Base-by-base conservation (phyloP, 2,113 vertebrate species). In the Halichoerus grypus region DNA sequence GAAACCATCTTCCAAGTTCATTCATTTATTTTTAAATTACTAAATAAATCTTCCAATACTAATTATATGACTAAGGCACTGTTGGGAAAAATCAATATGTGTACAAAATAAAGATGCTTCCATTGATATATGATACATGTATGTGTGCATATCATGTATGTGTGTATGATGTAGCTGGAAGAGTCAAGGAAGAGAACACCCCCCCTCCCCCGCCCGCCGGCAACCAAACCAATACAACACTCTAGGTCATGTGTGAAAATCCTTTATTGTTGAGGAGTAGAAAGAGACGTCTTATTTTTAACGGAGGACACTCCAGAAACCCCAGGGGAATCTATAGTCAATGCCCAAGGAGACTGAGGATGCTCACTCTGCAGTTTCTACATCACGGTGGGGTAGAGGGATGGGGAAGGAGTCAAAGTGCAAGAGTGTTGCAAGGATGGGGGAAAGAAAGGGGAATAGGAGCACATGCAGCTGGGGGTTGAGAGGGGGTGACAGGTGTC, bases 181-280 rank as follows among this genome's bases (percentile, higher is more conserved):
- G 69, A 72, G 39, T 87, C 69, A 71, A 80, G 33, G 76, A 59
- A 92, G 85, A 89, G 55, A 81, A 96, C 92, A 93, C 14, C 6
- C 46, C n/a, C 57, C 26, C 21, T 8, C 57, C 59, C 12, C 5
- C 57, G 0, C 46, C 18, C 3, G 1, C 28, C 36, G 53, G 12
- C 55, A 55, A 55, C 15, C 21, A 89, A 91, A n/a, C 22, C 88
- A 79, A 93, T 19, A 49, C 16, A 69, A 79, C 46, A 39, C 51
- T 97, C 46, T 89, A 42, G 21, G 19, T 74, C 90, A 81, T 84
- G 71, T 63, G 46, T 77, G 95, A 95, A 98, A 96, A 86, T 88
- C 53, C 33, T 98, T 98, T 98, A 98, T 98, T 97, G 49, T 95
- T 86, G 83, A 89, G 49, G 77, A 42, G 39, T 49, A 69, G 57